Conservation (phyloP, 1,140 invertebrate species). For the Holcopasites calliopsidis region DNA sequence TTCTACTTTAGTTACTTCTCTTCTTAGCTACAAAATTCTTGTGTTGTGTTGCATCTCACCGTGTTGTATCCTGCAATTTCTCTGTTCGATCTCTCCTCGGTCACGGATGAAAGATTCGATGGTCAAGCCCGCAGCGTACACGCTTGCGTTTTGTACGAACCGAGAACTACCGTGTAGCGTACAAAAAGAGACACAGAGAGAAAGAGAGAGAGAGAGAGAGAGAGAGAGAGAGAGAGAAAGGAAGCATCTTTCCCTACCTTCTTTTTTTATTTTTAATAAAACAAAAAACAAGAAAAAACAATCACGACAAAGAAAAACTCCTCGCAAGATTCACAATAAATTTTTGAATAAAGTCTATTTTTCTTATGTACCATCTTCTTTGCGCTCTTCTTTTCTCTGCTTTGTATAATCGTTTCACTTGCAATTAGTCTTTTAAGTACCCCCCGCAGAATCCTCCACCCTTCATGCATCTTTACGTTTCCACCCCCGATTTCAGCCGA, state of each 20-base stretch:
- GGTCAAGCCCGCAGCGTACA: neutral
- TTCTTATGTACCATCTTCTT: slow-evolving; percentile 39
- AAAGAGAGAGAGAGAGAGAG: neutral
- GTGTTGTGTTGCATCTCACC: slow-evolving; percentile 2
- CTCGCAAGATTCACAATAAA: slow-evolving; percentile 42
- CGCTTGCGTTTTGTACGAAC: slow-evolving; percentile 4
- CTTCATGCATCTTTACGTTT: neutral
- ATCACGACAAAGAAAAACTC: neutral
- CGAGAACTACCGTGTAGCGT: too few relatives aligned
- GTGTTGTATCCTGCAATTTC: slow-evolving; percentile 13
- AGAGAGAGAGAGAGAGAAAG: neutral
- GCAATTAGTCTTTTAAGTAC: neutral
- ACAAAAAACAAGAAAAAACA: neutral
- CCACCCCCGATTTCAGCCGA: neutral
- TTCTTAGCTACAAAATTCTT: neutral
- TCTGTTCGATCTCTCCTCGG: slow-evolving; percentile 23
- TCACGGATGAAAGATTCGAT: slow-evolving; percentile 1
- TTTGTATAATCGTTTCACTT: neutral
- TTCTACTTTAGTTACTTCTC: slow-evolving; percentile 27
- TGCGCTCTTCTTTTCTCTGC: slow-evolving; percentile 26
- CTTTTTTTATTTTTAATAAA: neutral
- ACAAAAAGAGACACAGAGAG: neutral
- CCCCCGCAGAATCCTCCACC: neutral
- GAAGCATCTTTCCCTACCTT: slow-evolving; percentile 5
- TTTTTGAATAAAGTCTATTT: slow-evolving; percentile 48